phyloP scores from a whole-genome alignment of 2,888 invertebrate species.

The Cerceris rybyensis region DNA sequence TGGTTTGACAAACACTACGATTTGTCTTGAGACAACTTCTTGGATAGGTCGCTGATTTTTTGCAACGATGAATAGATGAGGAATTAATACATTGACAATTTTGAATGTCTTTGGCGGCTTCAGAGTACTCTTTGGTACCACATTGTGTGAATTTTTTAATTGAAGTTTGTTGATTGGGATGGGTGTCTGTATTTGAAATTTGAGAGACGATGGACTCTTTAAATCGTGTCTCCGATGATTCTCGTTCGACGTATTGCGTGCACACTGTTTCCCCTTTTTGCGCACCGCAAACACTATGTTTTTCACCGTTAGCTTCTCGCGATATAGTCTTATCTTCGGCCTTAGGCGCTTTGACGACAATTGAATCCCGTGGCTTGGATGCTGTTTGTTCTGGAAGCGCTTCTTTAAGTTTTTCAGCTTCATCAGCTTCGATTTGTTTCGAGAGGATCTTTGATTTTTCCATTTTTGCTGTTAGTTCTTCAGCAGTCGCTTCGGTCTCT shows the following conservation, averaged over 20 bases:
- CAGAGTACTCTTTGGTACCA: neutral
- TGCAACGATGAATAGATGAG: neutral
- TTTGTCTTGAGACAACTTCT: constrained; percentile 46
- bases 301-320: neutral
- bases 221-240: neutral
- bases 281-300: neutral
- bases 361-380: too few relatives aligned
- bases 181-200: neutral
- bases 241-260: neutral
- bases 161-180: neutral
- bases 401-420: too few relatives aligned
- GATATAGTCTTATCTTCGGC: too few relatives aligned
- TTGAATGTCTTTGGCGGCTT: neutral
- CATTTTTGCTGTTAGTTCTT: neutral
- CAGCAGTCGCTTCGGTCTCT: neutral
- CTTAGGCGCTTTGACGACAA: too few relatives aligned
- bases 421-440: neutral
- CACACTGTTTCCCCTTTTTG: neutral
- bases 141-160: constrained; percentile 5
- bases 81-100: constrained; percentile 21
- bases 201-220: neutral
- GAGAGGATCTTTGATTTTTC: neutral
- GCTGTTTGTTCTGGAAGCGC: too few relatives aligned
- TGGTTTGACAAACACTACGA: neutral
- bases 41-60: constrained; percentile 13